Conservation (phyloP, 2,888 invertebrate genomes). For the Phasia obesa region DNA sequence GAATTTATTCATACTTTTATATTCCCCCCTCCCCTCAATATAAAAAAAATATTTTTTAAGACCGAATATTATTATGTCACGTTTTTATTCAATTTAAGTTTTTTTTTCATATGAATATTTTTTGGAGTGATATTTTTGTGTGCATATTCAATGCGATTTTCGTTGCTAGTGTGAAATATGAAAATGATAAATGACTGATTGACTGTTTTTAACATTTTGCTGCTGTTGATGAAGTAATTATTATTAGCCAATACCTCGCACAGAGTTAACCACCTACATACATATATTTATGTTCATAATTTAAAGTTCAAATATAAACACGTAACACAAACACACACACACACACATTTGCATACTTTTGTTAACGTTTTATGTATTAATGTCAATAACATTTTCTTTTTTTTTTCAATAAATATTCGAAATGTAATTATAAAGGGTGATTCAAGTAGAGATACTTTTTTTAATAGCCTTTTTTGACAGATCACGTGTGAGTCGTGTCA, state of each 20-base stretch:
- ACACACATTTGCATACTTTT: constrained; percentile 8
- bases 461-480: no score
- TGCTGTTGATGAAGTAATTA: constrained; percentile 54
- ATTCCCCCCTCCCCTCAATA: not conserved
- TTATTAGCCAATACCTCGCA: constrained; percentile 55
- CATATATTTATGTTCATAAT: constrained; percentile 13
- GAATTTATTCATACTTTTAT: not conserved
- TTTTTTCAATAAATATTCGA: not conserved
- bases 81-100: constrained; percentile 53
- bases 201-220: not conserved
- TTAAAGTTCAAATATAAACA: constrained; percentile 19
- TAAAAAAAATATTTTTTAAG: not conserved
- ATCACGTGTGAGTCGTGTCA: no score
- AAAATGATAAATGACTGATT: not conserved
- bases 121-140: constrained; percentile 4
- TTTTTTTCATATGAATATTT: constrained; percentile 12
- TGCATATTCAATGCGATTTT: not conserved
- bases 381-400: not conserved
- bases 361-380: not conserved
- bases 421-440: constrained; percentile 4
- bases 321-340: constrained; percentile 5
- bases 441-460: no score
- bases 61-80: constrained; percentile 53
- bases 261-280: no score
- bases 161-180: no score